Conservation (phyloP, 2,888 invertebrate genomes). For the Apocheima hispidaria region DNA sequence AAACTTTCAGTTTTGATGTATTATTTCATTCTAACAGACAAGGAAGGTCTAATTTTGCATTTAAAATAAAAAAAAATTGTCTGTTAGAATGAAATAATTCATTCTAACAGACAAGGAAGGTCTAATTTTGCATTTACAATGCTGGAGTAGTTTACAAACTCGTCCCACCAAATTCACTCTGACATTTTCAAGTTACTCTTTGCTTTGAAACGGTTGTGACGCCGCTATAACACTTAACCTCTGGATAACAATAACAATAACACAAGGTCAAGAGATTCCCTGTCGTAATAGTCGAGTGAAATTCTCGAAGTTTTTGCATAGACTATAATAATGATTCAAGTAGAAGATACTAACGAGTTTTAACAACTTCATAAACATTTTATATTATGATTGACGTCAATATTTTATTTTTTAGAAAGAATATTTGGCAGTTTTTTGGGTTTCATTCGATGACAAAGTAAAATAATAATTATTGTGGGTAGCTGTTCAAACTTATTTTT, state of each 20-base stretch:
- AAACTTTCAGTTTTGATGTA: too few relatives aligned
- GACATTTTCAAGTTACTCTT: slow-evolving; percentile 22
- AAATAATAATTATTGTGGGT: too few relatives aligned
- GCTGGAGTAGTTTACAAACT: slow-evolving; percentile 6
- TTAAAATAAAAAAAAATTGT: too few relatives aligned
- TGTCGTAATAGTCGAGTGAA: slow-evolving; percentile 62
- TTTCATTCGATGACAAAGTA: too few relatives aligned
- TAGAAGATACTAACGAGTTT: not conserved
- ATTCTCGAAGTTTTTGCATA: slow-evolving; percentile 54
- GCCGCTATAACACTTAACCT: slow-evolving; percentile 56
- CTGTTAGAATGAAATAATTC: too few relatives aligned
- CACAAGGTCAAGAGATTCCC: slow-evolving; percentile 48
- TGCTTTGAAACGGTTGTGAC: slow-evolving; percentile 39
- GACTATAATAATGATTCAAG: not conserved
- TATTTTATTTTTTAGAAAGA: too few relatives aligned
- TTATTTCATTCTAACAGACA: too few relatives aligned
- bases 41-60: too few relatives aligned
- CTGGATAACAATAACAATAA: slow-evolving; percentile 55
- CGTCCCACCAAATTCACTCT: slow-evolving; percentile 13
- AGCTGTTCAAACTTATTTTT: too few relatives aligned
- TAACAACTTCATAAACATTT: not conserved
- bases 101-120: too few relatives aligned
- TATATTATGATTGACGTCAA: not conserved
- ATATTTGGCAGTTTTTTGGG: too few relatives aligned
- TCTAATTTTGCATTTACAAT: too few relatives aligned